Evolutionary conservation across 1,140 invertebrate species (phyloP), one percentile per base, ranked within the genome.

Genomic region (Caenorhabditis latens): DNA sequence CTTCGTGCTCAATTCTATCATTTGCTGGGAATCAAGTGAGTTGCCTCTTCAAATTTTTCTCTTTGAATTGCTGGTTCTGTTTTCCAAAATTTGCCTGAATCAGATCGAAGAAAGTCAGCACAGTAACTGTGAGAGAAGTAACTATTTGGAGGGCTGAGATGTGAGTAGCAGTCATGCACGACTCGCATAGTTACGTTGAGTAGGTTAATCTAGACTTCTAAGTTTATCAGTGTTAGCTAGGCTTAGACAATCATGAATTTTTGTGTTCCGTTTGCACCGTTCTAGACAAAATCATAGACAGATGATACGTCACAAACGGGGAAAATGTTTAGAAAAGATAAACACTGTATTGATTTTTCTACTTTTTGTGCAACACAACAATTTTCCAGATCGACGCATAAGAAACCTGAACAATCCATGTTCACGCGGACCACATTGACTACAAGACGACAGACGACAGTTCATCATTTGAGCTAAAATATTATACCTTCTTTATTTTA

Each of bases 11-110:
- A 84, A n/a, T 61, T 84, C 13, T 61, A 55, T 46, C 21, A 84
- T 84, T 16, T 84, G 2, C 13, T 84, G 16, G 83, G 83, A 42
- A 46, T 50, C 13, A 48, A 63, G 83, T 84, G n/a, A 79, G 71
- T 53, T 71, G 7, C 11, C 65, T 71, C 42, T 21, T 32, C 32
- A 32, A 32, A 32, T 0, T 42, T 40, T 42, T 40, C 8, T n/a
- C n/a, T 32, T 61, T 61, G 57, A 61, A 65, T 13, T 42, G 32
- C 24, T 65, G 7, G 5, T 71, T 21, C 32, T 1, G 4, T 2
- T 24, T 9, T 65, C 61, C 2, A 5, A 42, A 9, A 40, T 11
- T 65, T 65, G 24, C 46, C 6, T 32, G 42, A 71, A 43, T 53
- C 65, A 71, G 65, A 71, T 71, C 65, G 24, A 43, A 6, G 16